phyloP scores from a whole-genome alignment of 92 coral and sea anemone genomes.

The Palythoa heliodiscus region DNA sequence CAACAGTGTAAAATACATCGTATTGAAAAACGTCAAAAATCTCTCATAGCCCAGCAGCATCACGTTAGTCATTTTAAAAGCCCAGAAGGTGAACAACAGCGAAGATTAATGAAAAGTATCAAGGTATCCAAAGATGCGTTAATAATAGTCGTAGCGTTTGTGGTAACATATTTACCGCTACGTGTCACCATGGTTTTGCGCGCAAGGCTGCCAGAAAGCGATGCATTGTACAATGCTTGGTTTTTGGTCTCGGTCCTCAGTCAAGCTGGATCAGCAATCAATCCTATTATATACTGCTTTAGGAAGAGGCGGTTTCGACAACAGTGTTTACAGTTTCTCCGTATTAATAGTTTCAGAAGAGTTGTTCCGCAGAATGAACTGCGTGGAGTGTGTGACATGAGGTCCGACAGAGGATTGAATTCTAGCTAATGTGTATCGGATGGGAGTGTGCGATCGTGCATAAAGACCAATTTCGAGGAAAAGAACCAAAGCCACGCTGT shows the following conservation, averaged over 20 bases:
- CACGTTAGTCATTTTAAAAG: background rate
- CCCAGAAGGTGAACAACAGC: background rate
- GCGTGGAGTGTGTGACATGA: too few relatives aligned
- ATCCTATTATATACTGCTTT: background rate
- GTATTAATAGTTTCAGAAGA: background rate
- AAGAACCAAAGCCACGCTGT: too few relatives aligned
- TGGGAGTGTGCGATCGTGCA: too few relatives aligned
- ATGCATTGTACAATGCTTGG: background rate
- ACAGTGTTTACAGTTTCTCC: background rate
- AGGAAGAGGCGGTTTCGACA: slow-evolving; percentile 6
- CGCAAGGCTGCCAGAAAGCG: background rate
- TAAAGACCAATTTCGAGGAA: too few relatives aligned
- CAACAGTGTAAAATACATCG: background rate
- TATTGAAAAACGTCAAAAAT: background rate
- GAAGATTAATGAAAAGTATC: background rate
- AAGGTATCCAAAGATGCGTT: background rate
- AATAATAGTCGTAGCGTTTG: background rate
- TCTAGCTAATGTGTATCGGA: too few relatives aligned
- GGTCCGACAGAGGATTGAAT: too few relatives aligned
- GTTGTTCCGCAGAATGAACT: background rate
- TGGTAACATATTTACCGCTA: background rate
- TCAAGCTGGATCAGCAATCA: background rate
- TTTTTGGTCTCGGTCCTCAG: background rate
- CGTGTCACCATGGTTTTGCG: background rate
- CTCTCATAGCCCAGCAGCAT: background rate